Percentiles rank a stretch among this genome's conserved stretches.
phyloP scores from a whole-genome alignment of 2,888 invertebrate genomes.

The Parnassius glacialis region DNA sequence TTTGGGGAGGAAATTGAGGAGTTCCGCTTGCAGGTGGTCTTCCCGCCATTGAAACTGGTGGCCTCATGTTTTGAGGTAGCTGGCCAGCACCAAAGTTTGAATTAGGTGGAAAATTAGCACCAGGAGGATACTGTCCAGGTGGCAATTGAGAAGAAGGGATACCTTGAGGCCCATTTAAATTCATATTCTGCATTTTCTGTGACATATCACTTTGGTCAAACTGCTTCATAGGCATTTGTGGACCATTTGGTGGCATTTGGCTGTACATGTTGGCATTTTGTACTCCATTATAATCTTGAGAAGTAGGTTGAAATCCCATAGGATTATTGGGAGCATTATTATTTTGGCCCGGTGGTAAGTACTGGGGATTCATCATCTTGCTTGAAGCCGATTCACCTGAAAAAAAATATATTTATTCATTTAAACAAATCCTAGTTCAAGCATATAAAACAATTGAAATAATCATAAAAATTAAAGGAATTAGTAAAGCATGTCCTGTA shows the following conservation, averaged over 20 bases:
- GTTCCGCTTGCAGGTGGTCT: conserved; percentile 47
- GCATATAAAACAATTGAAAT: no score
- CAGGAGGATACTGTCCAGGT: conserved; percentile 48
- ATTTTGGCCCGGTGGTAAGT: conserved; percentile 70
- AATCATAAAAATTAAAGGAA: no score
- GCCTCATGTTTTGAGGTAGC: conserved; percentile 51
- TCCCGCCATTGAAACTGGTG: conserved; percentile 46
- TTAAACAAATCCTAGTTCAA: no score
- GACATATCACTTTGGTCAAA: conserved; percentile 59
- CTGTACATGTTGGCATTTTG: conserved; percentile 64
- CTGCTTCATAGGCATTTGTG: conserved; percentile 44
- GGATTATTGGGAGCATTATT: conserved; percentile 71
- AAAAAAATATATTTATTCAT: conserved; percentile 27
- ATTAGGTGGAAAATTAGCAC: conserved; percentile 48
- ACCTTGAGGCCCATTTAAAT: conserved; percentile 62
- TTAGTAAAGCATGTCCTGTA: no score
- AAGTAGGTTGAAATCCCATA: conserved; percentile 54
- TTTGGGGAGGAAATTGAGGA: conserved; percentile 38
- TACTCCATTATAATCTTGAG: conserved; percentile 67
- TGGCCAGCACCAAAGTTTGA: conserved; percentile 45
- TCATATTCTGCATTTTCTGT: conserved; percentile 74
- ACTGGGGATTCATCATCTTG: conserved; percentile 76
- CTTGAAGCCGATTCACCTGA: conserved; percentile 52
- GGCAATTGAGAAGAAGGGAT: conserved; percentile 63
- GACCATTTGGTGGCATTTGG: conserved; percentile 57